Base-by-base conservation (phyloP, 2,888 invertebrate species). In the Idaea biselata region DNA sequence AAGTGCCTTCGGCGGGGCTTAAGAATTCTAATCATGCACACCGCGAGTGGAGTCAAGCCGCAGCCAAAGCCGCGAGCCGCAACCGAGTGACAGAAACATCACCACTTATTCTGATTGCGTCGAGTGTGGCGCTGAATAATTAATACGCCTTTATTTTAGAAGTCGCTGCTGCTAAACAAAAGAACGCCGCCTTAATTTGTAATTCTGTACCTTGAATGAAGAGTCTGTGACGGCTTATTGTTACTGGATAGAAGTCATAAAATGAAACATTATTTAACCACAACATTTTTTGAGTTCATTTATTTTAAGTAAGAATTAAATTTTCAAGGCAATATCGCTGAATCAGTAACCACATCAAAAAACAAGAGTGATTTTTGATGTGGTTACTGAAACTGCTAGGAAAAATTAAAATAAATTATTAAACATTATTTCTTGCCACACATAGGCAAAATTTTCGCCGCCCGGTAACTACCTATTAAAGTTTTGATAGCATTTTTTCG, bases 51-150 rank as follows among this genome's bases (percentile, higher is more conserved):
- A 67, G 63, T 66, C 63, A 63, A 69, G 65, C 73, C 67, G 64
- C 71, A 66, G 60, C 74, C 69, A 68, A 72, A 64, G 63, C 73
- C 72, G 68, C 69, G 61, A 67, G 70, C 81, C 78, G 79, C 81
- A 78, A 77, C 11, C 80, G 81, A 86, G 87, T 92, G 91, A 92
- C 92, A 92, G 88, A 87, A 91, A 92, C 92, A 92, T 92, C 91
- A 89, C 82, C 92, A 92, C 92, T 92, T 88, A 87, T 92, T 92
- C 89, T 90, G 92, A 92, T 92, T 92, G 91, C 89, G 87, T 81
- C 86, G 92, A 92, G 92, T 92, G 89, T 91, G 92, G 91, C 84
- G 84, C 84, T 87, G 91, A 92, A 92, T 92, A 91, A 92, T 92
- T 92, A 92, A 92, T 91, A 88, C 80, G 87, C 86, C 88, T 89